Evolutionary conservation across 2,888 invertebrate species (phyloP).

Genomic region (Microctonus aethiopoides): DNA sequence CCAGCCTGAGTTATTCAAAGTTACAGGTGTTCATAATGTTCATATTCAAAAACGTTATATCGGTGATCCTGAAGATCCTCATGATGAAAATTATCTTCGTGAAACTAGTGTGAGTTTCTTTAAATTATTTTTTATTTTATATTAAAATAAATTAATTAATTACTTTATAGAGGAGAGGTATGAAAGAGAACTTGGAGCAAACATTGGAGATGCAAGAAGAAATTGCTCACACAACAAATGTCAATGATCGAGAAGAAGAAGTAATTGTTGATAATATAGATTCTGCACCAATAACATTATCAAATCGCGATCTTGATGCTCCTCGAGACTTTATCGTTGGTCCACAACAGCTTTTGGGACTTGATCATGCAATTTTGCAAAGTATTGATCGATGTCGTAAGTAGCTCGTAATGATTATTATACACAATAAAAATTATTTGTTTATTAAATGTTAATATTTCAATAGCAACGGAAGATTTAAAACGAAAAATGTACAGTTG

Average conservation of each 20-base stretch:
- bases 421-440: background rate
- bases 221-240: conserved; percentile 54
- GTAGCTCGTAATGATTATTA: conserved; percentile 49
- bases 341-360: conserved; percentile 83
- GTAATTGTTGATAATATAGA: conserved; percentile 68
- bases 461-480: conserved; percentile 83
- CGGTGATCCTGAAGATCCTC: conserved; percentile 92
- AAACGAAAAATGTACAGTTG: conserved; percentile 95
- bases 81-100: conserved; percentile 90
- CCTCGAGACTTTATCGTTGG: conserved; percentile 76
- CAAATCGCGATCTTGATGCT: conserved; percentile 60
- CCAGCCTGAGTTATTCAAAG: conserved; percentile 86
- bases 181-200: conserved; percentile 73
- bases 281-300: conserved; percentile 61
- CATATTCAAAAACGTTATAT: conserved; percentile 77
- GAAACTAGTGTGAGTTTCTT: conserved; percentile 79
- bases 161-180: conserved; percentile 69
- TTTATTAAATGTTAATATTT: conserved; percentile 11
- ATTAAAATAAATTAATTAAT: background rate
- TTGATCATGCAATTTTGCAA: conserved; percentile 91
- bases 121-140: background rate
- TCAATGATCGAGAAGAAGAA: conserved; percentile 65
- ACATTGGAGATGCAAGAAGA: conserved; percentile 68
- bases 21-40: conserved; percentile 81
- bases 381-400: conserved; percentile 90